Evolutionary conservation across 2,797 vertebrate genomes (phyloP).

Genomic region (Labroides dimidiatus): DNA sequence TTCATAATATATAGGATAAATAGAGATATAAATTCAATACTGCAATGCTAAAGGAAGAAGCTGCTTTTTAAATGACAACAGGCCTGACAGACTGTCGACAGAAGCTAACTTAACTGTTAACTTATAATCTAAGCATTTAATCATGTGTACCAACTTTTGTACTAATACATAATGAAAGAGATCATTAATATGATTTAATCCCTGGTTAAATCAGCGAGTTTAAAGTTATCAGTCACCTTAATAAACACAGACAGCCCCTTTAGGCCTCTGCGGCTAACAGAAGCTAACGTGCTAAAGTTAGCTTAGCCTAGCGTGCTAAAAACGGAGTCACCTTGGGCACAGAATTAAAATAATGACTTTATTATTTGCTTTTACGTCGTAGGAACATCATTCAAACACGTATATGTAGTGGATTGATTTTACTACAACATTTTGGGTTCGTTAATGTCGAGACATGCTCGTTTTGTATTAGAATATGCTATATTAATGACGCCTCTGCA

Average conservation of each 20-base stretch:
- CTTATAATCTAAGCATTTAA: no score
- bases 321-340: conserved; percentile 80
- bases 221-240: background rate
- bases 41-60: no score
- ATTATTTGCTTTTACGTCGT: background rate
- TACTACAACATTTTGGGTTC: rapidly evolving
- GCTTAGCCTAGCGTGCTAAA: conserved; percentile 65
- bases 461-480: background rate
- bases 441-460: rapidly evolving
- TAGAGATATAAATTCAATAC: no score
- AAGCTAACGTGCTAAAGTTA: conserved; percentile 34
- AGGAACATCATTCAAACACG: rapidly evolving
- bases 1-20: no score
- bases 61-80: no score
- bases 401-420: rapidly evolving
- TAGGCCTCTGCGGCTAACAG: conserved; percentile 34
- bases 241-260: background rate
- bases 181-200: no score
- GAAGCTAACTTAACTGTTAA: no score
- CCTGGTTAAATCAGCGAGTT: no score
- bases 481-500: conserved; percentile 21
- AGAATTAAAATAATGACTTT: conserved; percentile 44
- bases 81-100: no score
- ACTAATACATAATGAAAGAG: no score
- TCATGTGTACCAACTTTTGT: no score